Evolutionary conservation across 2,888 invertebrate species (phyloP), one percentile per base, ranked within the genome.

Genomic region (Drosophila buzzatii): DNA sequence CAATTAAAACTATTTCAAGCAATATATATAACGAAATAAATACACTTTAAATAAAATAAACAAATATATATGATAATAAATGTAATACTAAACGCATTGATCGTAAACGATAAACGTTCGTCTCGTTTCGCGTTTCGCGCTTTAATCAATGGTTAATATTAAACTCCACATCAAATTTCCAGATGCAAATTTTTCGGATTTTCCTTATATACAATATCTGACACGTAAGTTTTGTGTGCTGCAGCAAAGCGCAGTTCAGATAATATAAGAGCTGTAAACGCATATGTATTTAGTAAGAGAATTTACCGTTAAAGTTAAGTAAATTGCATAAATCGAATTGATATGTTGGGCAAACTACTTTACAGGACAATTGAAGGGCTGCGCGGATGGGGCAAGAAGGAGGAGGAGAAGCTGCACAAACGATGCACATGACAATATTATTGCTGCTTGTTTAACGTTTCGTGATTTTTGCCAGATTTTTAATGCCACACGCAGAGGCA

Each of bases 131-230:
- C 27, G 27, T 6, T 6, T 7, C 5, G 56, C 57, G 68, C 42
- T 60, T 55, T 31, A 57, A 64, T 61, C 58, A 66, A 18, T 47
- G 37, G 66, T 67, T 66, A 35, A 66, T 55, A 86, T 67, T 89
- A 87, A 89, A 61, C 71, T 64, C 81, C 73, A 71, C 71, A 67
- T 81, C 83, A 60, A 61, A 73, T 76, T 93, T 93, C 87, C 94
- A 95, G 95, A 94, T 93, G 94, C 94, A 92, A 95, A 95, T 94
- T 94, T 94, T 94, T 94, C 95, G 92, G 95, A 95, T 94, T 94
- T 94, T 93, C 94, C 94, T 82, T 95, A 95, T 93, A 95, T 95
- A 93, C 95, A 95, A 91, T 95, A 95, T 93, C 93, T 95, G 93
- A 95, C 95, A 95, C 95, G 95, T 95, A 95, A 95, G 95, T 95